These are phyloP conservation scores for Sebastolobus altivelis DNA, from an alignment of 2,797 vertebrate genomes.

Conservation along the genomic window DNA sequence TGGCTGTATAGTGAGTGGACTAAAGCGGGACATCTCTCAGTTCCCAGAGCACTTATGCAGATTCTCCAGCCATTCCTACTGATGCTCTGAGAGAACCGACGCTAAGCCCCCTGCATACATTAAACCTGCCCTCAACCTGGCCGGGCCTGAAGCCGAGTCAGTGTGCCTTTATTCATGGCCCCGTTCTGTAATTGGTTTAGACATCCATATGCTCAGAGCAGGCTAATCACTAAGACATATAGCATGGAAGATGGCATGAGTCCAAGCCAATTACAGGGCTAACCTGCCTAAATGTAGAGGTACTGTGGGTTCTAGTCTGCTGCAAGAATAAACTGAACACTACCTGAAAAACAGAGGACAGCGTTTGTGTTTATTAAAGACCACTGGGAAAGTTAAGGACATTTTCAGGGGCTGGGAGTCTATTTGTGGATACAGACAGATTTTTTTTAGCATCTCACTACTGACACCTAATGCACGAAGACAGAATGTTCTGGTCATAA, in stretches of 20 bases:
- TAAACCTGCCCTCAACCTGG: slow-evolving; percentile 49
- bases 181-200: slow-evolving; percentile 52
- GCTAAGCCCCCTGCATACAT: slow-evolving; percentile 25
- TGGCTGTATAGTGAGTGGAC: not conserved
- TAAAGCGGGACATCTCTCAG: slow-evolving; percentile 10
- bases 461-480: slow-evolving; percentile 79
- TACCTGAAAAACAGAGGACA: not conserved
- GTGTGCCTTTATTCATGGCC: slow-evolving; percentile 55
- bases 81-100: slow-evolving; percentile 15
- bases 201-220: slow-evolving; percentile 67
- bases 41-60: slow-evolving; percentile 37
- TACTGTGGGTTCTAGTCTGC: not conserved
- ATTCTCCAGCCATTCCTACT: slow-evolving; percentile 14
- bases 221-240: slow-evolving; percentile 62
- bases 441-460: slow-evolving; percentile 70
- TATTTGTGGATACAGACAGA: slow-evolving; percentile 23
- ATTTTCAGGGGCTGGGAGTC: slow-evolving; percentile 19
- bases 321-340: slow-evolving; percentile 7
- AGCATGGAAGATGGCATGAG: slow-evolving; percentile 52
- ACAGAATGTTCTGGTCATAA: slow-evolving; percentile 46
- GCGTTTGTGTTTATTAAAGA: slow-evolving; percentile 26
- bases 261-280: slow-evolving; percentile 55
- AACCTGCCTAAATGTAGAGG: slow-evolving; percentile 14
- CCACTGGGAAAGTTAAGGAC: slow-evolving; percentile 23
- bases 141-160: slow-evolving; percentile 43